phyloP scores from a whole-genome alignment of 2,797 vertebrate species.

The Sebastolobus altivelis region DNA sequence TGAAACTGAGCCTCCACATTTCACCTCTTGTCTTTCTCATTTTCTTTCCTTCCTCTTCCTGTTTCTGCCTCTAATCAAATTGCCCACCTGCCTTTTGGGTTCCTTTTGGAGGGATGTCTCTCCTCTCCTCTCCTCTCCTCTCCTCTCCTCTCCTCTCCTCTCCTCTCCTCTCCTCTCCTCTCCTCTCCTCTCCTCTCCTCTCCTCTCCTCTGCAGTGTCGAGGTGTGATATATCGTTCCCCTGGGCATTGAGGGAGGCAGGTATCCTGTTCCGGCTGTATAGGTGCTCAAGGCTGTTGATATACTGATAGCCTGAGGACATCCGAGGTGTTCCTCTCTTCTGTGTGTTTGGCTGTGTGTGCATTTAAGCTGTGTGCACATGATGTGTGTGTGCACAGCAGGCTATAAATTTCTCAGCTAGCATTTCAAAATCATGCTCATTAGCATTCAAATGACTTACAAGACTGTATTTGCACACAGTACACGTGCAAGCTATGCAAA shows the following conservation, averaged over 20 bases:
- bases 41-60: constrained; percentile 22
- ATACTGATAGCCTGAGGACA: constrained; percentile 54
- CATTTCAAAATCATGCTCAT: constrained; percentile 14
- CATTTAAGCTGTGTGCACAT: background rate
- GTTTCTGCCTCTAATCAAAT: constrained; percentile 42
- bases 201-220: constrained; percentile 37
- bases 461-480: constrained; percentile 15
- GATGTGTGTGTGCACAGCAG: background rate
- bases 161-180: constrained; percentile 26
- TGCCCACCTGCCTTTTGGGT: constrained; percentile 22
- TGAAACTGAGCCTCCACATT: constrained; percentile 57
- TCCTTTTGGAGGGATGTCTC: constrained; percentile 18
- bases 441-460: constrained; percentile 21
- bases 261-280: constrained; percentile 47
- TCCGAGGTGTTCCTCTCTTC: constrained; percentile 26
- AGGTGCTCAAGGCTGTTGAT: constrained; percentile 57
- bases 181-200: constrained; percentile 11
- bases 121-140: constrained; percentile 19
- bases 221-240: constrained; percentile 60
- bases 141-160: constrained; percentile 5
- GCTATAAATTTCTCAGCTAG: constrained; percentile 1
- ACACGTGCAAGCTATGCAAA: constrained; percentile 25
- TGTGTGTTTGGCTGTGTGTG: constrained; percentile 12
- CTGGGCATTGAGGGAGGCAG: constrained; percentile 45
- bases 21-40: constrained; percentile 49